A percentile compares a stretch with the other conserved stretches of the same genome.
Evolutionary conservation across 2,888 invertebrate genomes (phyloP).

Genomic region (Heteromyza rotundicornis): DNA sequence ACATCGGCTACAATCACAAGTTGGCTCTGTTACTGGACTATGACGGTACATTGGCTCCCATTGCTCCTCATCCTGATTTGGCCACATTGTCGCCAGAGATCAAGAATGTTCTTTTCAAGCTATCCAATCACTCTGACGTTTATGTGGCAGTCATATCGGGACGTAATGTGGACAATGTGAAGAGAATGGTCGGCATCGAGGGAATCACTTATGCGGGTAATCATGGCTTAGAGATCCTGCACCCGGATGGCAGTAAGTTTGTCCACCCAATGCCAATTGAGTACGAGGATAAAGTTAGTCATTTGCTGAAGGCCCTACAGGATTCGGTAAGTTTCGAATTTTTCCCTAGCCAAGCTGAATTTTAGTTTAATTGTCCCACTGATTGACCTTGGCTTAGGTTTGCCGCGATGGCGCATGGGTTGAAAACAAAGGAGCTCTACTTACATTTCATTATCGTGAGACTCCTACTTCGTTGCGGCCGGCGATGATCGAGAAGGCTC

Average conservation of each 20-base stretch:
- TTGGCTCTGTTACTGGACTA: conserved; percentile 84
- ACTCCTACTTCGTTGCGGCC: conserved; percentile 74
- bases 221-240: conserved; percentile 86
- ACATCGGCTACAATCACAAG: conserved; percentile 86
- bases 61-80: conserved; percentile 87
- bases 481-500: conserved; percentile 75
- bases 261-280: conserved; percentile 90
- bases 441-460: conserved; percentile 88
- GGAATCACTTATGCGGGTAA: conserved; percentile 91
- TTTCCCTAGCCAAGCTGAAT: conserved; percentile 11
- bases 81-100: conserved; percentile 86
- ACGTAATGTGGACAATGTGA: conserved; percentile 85
- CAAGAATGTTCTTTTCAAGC: conserved; percentile 79
- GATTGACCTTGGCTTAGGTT: conserved; percentile 66
- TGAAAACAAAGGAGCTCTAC: conserved; percentile 85
- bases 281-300: conserved; percentile 79
- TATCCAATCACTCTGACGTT: conserved; percentile 84
- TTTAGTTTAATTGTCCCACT: conserved; percentile 3
- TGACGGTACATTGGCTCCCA: conserved; percentile 87
- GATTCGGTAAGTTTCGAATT: conserved; percentile 68
- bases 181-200: conserved; percentile 89
- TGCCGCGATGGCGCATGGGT: conserved; percentile 91
- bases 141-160: conserved; percentile 88
- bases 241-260: conserved; percentile 89
- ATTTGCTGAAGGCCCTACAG: conserved; percentile 78